Percentiles rank a stretch among this genome's conserved stretches.
phyloP scores from a whole-genome alignment of 2,888 invertebrate species.

The Hololepta plana region DNA sequence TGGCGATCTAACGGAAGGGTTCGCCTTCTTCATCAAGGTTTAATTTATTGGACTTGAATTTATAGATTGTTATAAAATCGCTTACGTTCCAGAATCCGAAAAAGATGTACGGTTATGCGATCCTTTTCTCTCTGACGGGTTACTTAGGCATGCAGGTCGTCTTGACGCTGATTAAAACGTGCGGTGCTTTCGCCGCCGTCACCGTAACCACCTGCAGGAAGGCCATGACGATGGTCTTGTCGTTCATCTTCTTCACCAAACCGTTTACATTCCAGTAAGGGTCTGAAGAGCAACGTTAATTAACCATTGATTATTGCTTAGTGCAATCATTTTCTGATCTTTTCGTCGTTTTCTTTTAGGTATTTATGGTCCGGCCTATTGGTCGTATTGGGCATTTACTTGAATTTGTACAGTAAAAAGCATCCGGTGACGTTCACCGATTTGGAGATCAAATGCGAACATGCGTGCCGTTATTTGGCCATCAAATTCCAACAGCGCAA shows the following conservation, averaged over 20 bases:
- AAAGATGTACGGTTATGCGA: constrained; percentile 67
- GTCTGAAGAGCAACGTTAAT: constrained; percentile 2
- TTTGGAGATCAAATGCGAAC: no score
- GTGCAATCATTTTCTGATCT: constrained; percentile 4
- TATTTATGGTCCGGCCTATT: constrained; percentile 82
- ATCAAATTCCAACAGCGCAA: no score
- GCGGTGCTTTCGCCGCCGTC: constrained; percentile 84
- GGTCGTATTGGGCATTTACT: constrained; percentile 78
- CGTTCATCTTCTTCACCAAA: constrained; percentile 85
- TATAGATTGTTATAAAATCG: constrained; percentile 16
- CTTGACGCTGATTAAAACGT: constrained; percentile 68
- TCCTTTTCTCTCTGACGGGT: constrained; percentile 74
- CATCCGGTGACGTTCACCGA: constrained; percentile 27
- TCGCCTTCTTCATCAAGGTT: constrained; percentile 61
- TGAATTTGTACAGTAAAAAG: constrained; percentile 80
- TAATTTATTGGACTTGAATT: neutral
- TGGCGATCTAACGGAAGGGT: constrained; percentile 58
- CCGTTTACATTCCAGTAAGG: constrained; percentile 68
- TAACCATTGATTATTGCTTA: no score
- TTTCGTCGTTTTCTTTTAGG: constrained; percentile 33
- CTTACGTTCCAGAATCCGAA: constrained; percentile 50
- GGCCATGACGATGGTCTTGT: constrained; percentile 80
- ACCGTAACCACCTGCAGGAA: constrained; percentile 85
- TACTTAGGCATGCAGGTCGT: constrained; percentile 91
- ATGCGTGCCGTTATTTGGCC: no score